phyloP scores from a whole-genome alignment of 2,797 vertebrate species.

The Thaleichthys pacificus region DNA sequence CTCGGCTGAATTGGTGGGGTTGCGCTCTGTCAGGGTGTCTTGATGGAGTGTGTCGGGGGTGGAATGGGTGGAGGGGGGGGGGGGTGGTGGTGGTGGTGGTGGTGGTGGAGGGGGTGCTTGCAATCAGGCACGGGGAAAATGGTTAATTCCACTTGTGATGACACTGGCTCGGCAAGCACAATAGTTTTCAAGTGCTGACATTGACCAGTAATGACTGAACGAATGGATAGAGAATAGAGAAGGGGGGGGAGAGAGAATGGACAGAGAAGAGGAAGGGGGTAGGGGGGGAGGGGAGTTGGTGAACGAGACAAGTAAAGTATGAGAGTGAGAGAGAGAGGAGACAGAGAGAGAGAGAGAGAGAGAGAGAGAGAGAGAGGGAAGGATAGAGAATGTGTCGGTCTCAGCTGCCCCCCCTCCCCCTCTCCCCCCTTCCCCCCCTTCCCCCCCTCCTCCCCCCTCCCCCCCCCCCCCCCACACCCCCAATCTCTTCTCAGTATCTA shows the following conservation, averaged over 20 bases:
- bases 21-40: constrained; percentile 59
- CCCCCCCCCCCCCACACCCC: constrained; percentile 56
- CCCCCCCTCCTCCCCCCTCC: constrained; percentile 61
- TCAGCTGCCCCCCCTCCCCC: constrained; percentile 78
- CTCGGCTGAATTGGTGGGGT: constrained; percentile 58
- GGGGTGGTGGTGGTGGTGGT: constrained; percentile 26
- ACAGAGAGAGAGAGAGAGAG: constrained; percentile 39
- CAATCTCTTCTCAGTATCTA: constrained; percentile 89
- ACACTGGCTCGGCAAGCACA: constrained; percentile 84
- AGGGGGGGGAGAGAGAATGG: constrained; percentile 46
- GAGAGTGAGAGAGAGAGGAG: constrained; percentile 49
- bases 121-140: constrained; percentile 75
- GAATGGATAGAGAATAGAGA: constrained; percentile 80
- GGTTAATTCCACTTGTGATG: constrained; percentile 85
- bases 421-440: constrained; percentile 60
- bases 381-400: constrained; percentile 62
- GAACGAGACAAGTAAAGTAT: constrained; percentile 68
- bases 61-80: constrained; percentile 58
- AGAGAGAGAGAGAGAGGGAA: constrained; percentile 18
- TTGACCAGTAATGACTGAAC: constrained; percentile 86
- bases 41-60: constrained; percentile 68
- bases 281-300: constrained; percentile 40
- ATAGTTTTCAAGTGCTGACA: constrained; percentile 86
- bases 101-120: constrained; percentile 54
- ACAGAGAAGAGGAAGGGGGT: constrained; percentile 26